Evolutionary conservation across 2,888 invertebrate genomes (phyloP).

Genomic region (Pantelozetes paolii): DNA sequence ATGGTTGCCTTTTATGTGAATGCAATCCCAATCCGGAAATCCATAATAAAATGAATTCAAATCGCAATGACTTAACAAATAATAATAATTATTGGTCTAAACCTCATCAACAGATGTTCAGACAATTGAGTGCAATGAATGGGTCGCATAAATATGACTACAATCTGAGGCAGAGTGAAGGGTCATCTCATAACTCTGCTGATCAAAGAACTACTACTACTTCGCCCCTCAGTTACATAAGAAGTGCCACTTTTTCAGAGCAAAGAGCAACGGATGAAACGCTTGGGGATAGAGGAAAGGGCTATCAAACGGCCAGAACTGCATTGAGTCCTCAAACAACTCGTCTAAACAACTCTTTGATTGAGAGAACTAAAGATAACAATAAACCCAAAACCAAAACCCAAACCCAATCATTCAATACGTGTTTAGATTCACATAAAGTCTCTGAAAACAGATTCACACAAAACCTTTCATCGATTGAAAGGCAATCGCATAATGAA

Average conservation of each 20-base stretch:
- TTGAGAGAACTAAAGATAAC: neutral
- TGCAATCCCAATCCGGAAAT: neutral
- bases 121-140: constrained; percentile 23
- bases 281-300: constrained; percentile 1
- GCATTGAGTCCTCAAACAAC: constrained; percentile 5
- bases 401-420: constrained; percentile 10
- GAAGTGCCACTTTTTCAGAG: neutral
- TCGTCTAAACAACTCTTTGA: constrained; percentile 21
- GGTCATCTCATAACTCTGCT: neutral
- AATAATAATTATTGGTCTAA: constrained; percentile 30
- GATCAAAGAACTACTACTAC: neutral
- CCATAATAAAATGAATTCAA: neutral
- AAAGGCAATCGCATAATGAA: neutral
- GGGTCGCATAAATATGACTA: constrained; percentile 4
- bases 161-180: neutral
- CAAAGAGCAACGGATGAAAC: neutral
- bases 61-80: neutral
- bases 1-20: neutral
- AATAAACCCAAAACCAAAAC: neutral
- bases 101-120: constrained; percentile 18
- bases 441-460: neutral
- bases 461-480: constrained; percentile 5
- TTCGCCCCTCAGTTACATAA: neutral
- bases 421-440: neutral
- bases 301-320: neutral